Base-by-base conservation (phyloP, 2,113 vertebrate genomes). In the Gymnarchus niloticus region DNA sequence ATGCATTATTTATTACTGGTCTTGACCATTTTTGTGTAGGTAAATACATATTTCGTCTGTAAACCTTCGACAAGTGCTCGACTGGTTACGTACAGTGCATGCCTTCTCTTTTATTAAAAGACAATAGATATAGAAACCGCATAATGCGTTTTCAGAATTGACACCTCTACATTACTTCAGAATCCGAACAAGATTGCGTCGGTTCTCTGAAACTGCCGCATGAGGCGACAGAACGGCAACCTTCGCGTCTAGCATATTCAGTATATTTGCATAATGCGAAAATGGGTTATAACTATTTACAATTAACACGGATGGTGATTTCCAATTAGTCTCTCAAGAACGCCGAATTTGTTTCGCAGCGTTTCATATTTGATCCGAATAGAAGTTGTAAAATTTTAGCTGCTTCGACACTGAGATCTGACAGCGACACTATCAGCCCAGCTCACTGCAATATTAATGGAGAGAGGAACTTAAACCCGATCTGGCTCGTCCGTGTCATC, bases 361-460 rank as follows among this genome's bases (percentile, higher is more conserved):
- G 19, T 6, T 78, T 76, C 33, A 17, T 84, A 46, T 73, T 56
- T 19, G n/a, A 78, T 46, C 46, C n/a, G 61, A 23, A 76, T 73
- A 69, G 88, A 90, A 90, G 89, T 90, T 88, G 69, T 49, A 86
- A 49, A 78, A 48, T 61, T 80, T 61, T 56, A 56, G 84, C 84
- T 52, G 33, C 73, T 52, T 69, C 84, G 86, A 56, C 19, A 46
- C 37, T 21, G 23, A 28, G 28, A 54, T 56, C 41, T 78, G 76
- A 85, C 41, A 83, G 59, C 86, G 54, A 78, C 23, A 83, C 87
- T 87, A 84, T 86, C 86, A 90, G 89, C 91, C 92, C 90, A 90
- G 87, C 87, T 89, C 88, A 86, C 91, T 95, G 90, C 92, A 95
- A 92, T 93, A 94, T 95, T 94, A 91, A 95, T 94, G 88, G 85